A percentile compares a stretch with the other conserved stretches of the same genome.
Conservation (phyloP, 2,888 invertebrate species). For the Beris morrisii region DNA sequence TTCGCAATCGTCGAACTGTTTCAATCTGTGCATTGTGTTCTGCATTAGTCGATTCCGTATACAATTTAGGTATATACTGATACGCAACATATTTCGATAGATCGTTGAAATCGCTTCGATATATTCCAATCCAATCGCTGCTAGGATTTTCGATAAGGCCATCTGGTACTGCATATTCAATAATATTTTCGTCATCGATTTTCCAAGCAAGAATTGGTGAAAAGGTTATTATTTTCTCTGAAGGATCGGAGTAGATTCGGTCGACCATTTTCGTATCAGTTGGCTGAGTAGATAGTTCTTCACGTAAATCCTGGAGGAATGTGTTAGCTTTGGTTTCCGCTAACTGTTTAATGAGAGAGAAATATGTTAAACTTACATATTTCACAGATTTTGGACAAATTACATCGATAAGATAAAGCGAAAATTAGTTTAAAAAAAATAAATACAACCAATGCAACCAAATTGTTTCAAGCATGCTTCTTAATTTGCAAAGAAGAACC, state of each 20-base stretch:
- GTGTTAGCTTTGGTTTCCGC: too few species aligned
- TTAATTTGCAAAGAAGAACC: too few species aligned
- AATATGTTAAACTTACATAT: too few species aligned
- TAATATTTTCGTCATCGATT: slow-evolving; percentile 61
- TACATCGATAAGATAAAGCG: too few species aligned
- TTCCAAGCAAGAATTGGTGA: slow-evolving; percentile 69
- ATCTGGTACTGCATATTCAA: slow-evolving; percentile 39
- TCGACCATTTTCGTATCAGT: slow-evolving; percentile 65
- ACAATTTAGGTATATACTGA: slow-evolving; percentile 59
- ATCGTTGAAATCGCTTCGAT: slow-evolving; percentile 73
- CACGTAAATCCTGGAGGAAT: too few species aligned
- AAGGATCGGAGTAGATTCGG: slow-evolving; percentile 66
- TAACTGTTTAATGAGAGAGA: too few species aligned
- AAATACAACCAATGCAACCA: too few species aligned
- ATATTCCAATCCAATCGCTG: slow-evolving; percentile 84
- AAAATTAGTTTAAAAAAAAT: too few species aligned
- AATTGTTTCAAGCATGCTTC: too few species aligned
- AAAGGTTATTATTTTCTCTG: slow-evolving; percentile 69
- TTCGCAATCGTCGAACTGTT: slow-evolving; percentile 4
- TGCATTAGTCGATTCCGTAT: neutral
- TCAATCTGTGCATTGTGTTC: neutral
- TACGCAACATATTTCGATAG: slow-evolving; percentile 80
- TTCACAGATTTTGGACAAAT: too few species aligned
- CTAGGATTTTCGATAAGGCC: slow-evolving; percentile 57
- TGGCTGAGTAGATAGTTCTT: too few species aligned